Evolutionary conservation across 2,888 invertebrate genomes (phyloP).

Genomic region (Sphecodes monilicornis): DNA sequence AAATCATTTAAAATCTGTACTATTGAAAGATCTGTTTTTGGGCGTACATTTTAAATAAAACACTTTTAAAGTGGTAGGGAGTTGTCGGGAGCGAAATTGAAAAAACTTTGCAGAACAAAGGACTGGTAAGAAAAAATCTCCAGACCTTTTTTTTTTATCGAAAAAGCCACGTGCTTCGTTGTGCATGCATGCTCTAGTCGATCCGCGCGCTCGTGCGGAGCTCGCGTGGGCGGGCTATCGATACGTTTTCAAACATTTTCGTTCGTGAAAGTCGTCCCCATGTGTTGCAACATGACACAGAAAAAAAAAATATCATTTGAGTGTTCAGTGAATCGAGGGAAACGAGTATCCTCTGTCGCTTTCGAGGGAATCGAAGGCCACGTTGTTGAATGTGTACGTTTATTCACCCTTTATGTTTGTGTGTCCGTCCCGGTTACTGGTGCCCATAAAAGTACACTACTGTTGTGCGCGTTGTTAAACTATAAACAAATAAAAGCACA

Average conservation of each 20-base stretch:
- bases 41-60: background rate
- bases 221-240: constrained; percentile 41
- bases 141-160: background rate
- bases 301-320: constrained; percentile 16
- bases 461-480: background rate
- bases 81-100: background rate
- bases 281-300: constrained; percentile 43
- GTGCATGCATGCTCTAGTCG: background rate
- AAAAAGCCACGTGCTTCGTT: background rate
- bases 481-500: background rate
- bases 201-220: constrained; percentile 47
- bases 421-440: background rate
- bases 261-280: constrained; percentile 59
- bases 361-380: constrained; percentile 1
- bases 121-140: background rate
- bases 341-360: background rate
- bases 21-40: background rate
- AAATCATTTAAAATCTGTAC: background rate
- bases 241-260: constrained; percentile 62
- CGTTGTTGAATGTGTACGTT: background rate
- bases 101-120: background rate
- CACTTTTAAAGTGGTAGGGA: background rate
- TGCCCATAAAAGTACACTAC: background rate
- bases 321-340: constrained; percentile 7
- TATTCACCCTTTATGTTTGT: background rate